Base-by-base conservation (phyloP, 2,797 vertebrate species). In the Euphonia xanthogaster region DNA sequence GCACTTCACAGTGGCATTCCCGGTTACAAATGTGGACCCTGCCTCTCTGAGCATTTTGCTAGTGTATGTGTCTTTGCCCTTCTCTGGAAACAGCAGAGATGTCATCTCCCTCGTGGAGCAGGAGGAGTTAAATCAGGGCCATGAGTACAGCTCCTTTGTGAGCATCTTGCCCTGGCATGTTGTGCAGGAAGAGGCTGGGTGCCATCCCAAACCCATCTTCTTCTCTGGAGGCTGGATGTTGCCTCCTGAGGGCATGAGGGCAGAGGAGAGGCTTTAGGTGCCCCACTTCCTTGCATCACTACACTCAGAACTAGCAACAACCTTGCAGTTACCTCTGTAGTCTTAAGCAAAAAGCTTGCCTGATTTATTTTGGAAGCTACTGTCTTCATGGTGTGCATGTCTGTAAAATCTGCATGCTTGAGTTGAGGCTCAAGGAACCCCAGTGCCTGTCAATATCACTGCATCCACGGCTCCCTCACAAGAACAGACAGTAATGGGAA, bases 401-500 rank as follows among this genome's bases (percentile, higher is more conserved):
- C 71, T 88, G 70, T 70, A 67, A 85, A 94, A 85, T 74, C 76
- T 72, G 67, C 47, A 54, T 65, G 61, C 86, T 80, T 73, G 83
- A 70, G 55, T 27, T 93, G 76, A 66, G 58, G 63, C 62, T 91
- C 18, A 68, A 90, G 70, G 92, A 94, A 67, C 78, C 48, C 58
- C 54, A 37, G 68, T 74, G 63, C 85, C 78, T 80, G 63, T 92
- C 79, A 65, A 14, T 66, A 71, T 74, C 62, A 10, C 40, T 71
- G 31, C 3, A 7, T 75, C n/a, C 63, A 33, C 5, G 2, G 48
- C 45, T 93, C 50, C 68, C 73, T 95, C 81, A 63, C 54, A 82
- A 51, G 85, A 88, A 47, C 8, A 91, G 76, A 76, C 77, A 62
- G 79, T 55, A 92, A 85, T 55, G 45, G 58, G 95, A 94, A 93